Base-by-base conservation (phyloP, 2,888 invertebrate species). In the Meghimatium bilineatum region DNA sequence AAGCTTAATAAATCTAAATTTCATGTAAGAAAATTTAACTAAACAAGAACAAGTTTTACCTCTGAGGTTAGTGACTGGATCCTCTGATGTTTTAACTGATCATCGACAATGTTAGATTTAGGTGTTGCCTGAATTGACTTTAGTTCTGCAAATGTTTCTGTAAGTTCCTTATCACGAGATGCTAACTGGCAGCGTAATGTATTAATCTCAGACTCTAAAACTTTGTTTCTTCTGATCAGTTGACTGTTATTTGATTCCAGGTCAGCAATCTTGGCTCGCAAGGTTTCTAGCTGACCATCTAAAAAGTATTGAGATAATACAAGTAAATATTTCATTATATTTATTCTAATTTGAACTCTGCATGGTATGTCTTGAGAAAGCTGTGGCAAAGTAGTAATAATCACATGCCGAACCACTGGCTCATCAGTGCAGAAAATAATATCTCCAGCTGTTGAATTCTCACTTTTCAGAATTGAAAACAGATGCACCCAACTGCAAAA, bases 151-250 rank as follows among this genome's bases (percentile, higher is more conserved):
- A 88, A 86, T 10, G 89, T 88, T 85, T 92, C 91, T 79, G 88
- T 88, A 32, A 92, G 88, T 17, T 90, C 88, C 38, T 87, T 88
- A 79, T 90, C 89, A 66, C 90, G 88, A 14, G 90, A 89, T 44
- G 85, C 84, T 67, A 92, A 88, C 85, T 91, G 91, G 60, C 89
- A 85, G 23, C 85, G 85, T 20, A 91, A 63, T 8, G 90, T 89
- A 26, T 84, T 86, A 49, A 91, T 69, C 84, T 92, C 92, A 32
- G 88, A 87, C 82, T 91, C 90, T 74, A 89, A 79, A 23, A 88
- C 83, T 80, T 89, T 87, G 76, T 86, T 89, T 20, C 78, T 86
- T 38, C 91, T 86, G 1, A 85, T 86, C 17, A 90, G 80, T 85
- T 90, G 90, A 67, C 88, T 81, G 14, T 89, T 76, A 60, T 90